Base-by-base conservation (phyloP, 2,113 vertebrate genomes). In the Acanthisitta chloris region DNA sequence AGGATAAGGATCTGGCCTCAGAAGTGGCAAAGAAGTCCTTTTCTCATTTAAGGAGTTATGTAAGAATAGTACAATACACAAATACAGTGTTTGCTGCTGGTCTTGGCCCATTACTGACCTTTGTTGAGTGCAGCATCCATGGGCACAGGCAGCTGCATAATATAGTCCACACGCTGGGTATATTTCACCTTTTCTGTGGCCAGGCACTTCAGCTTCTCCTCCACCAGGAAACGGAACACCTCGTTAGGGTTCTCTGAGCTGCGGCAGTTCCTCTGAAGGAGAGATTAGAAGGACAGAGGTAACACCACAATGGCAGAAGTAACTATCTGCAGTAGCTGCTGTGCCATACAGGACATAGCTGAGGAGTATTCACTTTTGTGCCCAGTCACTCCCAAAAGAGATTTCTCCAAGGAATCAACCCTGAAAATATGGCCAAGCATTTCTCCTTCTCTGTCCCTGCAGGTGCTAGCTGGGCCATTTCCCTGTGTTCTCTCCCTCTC, bases 181-280 rank as follows among this genome's bases (percentile, higher is more conserved):
- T 99, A 99, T 97, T 99, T 99, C 94, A 99, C 99, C 95, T 99
- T 99, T 91, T 99, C 99, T 16, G 99, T 99, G 71, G 99, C 99
- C 97, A 99, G 98, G 97, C 99, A 99, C 96, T 99, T 99, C 91
- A 99, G 99, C 97, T 98, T 99, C 76, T 99, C 99, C 92, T 99
- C 99, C 96, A 99, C 99, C 94, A 99, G 97, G 94, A 99, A 99
- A 90, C 99, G 98, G 97, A 99, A 99, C 55, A 99, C 99, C 97
- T 99, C 99, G 1, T 99, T 99, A 19, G 99, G 99, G 93, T 99
- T 99, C 90, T 99, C 94, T 3, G 99, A 99, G 65, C 99, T 99
- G 94, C 99, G 99, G 97, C 99, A 99, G 97, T 99, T 99, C 94
- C 99, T 99, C 99, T 99, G 97, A 88, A 57, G 36, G 12, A 81